These are phyloP conservation scores for Agrilus cyanescens DNA, from an alignment of 2,888 invertebrate species.

Conservation along the genomic window DNA sequence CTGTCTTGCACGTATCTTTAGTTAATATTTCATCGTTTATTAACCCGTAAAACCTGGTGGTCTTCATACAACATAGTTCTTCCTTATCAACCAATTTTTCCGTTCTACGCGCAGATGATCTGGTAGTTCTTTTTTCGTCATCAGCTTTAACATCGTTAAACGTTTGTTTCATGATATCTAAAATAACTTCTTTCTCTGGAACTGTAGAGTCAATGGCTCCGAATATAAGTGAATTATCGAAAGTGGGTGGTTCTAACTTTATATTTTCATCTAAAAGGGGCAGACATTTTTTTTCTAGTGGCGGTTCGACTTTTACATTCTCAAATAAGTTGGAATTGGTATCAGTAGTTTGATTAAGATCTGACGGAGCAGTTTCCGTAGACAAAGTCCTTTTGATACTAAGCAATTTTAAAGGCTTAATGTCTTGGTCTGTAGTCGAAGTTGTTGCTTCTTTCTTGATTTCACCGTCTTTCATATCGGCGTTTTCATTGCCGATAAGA, in stretches of 20 bases:
- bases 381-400: slow-evolving; percentile 15
- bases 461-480: slow-evolving; percentile 15
- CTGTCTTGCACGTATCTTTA: background rate
- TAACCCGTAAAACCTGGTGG: slow-evolving; percentile 12
- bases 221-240: slow-evolving; percentile 8
- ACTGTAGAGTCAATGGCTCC: slow-evolving; percentile 33
- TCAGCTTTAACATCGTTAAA: slow-evolving; percentile 30
- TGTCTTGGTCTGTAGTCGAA: slow-evolving; percentile 10
- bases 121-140: slow-evolving; percentile 17
- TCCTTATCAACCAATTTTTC: slow-evolving; percentile 9
- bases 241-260: slow-evolving; percentile 7
- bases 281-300: slow-evolving; percentile 3
- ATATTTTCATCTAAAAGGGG: background rate
- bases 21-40: slow-evolving; percentile 4
- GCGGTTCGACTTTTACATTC: slow-evolving; percentile 15
- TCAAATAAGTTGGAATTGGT: slow-evolving; percentile 31
- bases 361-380: slow-evolving; percentile 7
- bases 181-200: slow-evolving; percentile 42
- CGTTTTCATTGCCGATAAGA: slow-evolving; percentile 25
- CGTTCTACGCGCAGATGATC: slow-evolving; percentile 16
- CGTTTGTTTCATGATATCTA: slow-evolving; percentile 49
- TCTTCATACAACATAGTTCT: slow-evolving; percentile 5
- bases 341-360: slow-evolving; percentile 17
- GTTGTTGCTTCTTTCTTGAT: slow-evolving; percentile 11
- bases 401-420: slow-evolving; percentile 11